phyloP scores from a whole-genome alignment of 2,113 vertebrate genomes.

The Euleptes europaea region DNA sequence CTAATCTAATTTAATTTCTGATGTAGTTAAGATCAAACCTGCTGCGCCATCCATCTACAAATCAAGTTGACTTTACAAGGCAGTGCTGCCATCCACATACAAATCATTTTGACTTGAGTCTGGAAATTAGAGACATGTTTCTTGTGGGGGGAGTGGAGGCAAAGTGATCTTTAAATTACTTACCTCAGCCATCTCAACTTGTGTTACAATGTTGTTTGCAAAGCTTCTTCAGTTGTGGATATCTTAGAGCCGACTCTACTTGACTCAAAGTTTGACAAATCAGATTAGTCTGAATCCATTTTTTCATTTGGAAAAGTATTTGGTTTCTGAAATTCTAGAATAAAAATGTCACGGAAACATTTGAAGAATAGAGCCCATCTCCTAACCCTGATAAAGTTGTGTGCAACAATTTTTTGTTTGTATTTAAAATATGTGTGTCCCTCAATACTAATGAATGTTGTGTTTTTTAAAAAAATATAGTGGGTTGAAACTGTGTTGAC shows the following conservation, averaged over 20 bases:
- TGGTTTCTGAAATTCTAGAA: constrained; percentile 3
- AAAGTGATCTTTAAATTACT: constrained; percentile 44
- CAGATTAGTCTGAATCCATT: background rate
- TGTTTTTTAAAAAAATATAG: too few relatives aligned
- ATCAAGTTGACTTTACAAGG: constrained; percentile 53
- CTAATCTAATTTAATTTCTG: constrained; percentile 59
- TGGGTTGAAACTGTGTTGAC: too few relatives aligned
- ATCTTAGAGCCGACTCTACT: constrained; percentile 32
- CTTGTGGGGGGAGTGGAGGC: constrained; percentile 35
- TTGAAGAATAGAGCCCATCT: background rate
- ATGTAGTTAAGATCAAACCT: constrained; percentile 57
- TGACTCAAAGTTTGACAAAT: constrained; percentile 45
- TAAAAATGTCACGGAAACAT: background rate
- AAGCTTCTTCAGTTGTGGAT: constrained; percentile 26
- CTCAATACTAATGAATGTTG: too few relatives aligned
- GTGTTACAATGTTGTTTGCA: constrained; percentile 41
- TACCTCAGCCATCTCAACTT: constrained; percentile 37
- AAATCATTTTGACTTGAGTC: constrained; percentile 46
- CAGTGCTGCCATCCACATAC: constrained; percentile 39
- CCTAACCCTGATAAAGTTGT: too few relatives aligned
- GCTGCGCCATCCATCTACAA: constrained; percentile 51
- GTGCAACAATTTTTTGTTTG: background rate
- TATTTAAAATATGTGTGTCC: too few relatives aligned
- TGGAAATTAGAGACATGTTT: constrained; percentile 52
- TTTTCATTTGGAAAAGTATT: constrained; percentile 1